Evolutionary conservation across 2,888 invertebrate genomes (phyloP).

Genomic region (Digitonthophagus gazella): DNA sequence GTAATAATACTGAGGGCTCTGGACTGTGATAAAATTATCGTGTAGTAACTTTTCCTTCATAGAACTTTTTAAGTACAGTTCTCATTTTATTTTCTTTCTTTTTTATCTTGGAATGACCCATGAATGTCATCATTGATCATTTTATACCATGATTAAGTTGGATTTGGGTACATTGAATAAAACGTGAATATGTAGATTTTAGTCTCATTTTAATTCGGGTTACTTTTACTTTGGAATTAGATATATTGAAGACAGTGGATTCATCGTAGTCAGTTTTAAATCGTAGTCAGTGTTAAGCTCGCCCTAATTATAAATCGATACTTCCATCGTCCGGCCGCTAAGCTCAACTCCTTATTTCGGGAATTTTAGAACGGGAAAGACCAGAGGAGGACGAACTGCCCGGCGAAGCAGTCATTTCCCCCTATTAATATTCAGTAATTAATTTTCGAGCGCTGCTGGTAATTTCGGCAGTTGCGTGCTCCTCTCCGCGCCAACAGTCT

Average conservation of each 20-base stretch:
- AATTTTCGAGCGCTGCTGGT: conserved; percentile 47
- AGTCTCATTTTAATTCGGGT: too few relatives aligned
- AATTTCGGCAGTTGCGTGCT: conserved; percentile 38
- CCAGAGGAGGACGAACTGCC: conserved; percentile 20
- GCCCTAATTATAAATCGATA: conserved; percentile 49
- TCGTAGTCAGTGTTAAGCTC: too few relatives aligned
- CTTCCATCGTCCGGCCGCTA: conserved; percentile 42
- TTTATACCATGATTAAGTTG: too few relatives aligned
- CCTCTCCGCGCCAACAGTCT: conserved; percentile 42
- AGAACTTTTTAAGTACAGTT: neutral
- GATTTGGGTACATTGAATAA: too few relatives aligned
- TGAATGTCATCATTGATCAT: too few relatives aligned
- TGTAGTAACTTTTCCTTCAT: neutral
- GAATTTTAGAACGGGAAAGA: conserved; percentile 43
- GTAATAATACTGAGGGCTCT: neutral
- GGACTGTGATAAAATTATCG: conserved; percentile 3
- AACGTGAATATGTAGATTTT: too few relatives aligned
- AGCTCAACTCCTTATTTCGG: conserved; percentile 43
- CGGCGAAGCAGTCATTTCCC: conserved; percentile 49
- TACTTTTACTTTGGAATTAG: too few relatives aligned
- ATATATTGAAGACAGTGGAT: too few relatives aligned
- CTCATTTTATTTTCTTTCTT: too few relatives aligned
- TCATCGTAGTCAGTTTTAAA: too few relatives aligned
- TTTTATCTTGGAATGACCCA: too few relatives aligned
- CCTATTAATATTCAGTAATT: conserved; percentile 52